Evolutionary conservation across 1,140 invertebrate genomes (phyloP), one percentile per base, ranked within the genome.

Genomic region (Diorhabda elongata): DNA sequence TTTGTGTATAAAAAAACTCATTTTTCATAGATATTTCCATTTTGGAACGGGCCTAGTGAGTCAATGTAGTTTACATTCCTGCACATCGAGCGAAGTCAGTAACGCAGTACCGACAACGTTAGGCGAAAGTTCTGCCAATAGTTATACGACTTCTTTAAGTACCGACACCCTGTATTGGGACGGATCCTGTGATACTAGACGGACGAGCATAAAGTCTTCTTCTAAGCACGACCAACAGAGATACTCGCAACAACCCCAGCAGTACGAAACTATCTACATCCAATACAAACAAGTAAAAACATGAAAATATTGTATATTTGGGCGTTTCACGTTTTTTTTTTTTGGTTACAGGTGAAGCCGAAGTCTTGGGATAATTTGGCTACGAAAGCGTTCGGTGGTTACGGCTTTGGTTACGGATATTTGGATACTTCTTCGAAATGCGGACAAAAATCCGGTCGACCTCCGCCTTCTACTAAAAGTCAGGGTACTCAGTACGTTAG

Each of bases 121-220:
- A 44, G 89, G 89, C 42, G 89, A 88, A 64, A 90, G 89, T 58
- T 87, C 85, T 4, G 89, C 90, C 2, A 72, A 72, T 62, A 92
- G 90, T 42, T 93, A 93, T 73, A 91, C 91, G 2, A 94, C 91
- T 9, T 93, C 91, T 2, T 81, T 93, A 1, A 93, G 92, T 75
- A 93, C 91, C 2, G 92, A 94, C 71, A 93, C 91, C 2, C 82
- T 94, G 0, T 93, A 92, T 73, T 93, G 91, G 91, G 91, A 93
- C 73, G 86, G 86, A 44, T 83, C 83, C 44, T 81, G 82, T 73
- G 84, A 84, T 6, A 74, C 76, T 5, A 26, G 80, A 79, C 73
- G 83, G 72, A 59, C 82, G 76, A 69, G 81, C 61, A 64, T 76
- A 42, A 79, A 78, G 71, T 79, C 79, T 8, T 26, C 26, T 26